Percentiles rank a stretch among this genome's conserved stretches.
These are phyloP conservation scores for Mormyrops attenuatus DNA, from an alignment of 2,797 vertebrate species.

Conservation along the genomic window DNA sequence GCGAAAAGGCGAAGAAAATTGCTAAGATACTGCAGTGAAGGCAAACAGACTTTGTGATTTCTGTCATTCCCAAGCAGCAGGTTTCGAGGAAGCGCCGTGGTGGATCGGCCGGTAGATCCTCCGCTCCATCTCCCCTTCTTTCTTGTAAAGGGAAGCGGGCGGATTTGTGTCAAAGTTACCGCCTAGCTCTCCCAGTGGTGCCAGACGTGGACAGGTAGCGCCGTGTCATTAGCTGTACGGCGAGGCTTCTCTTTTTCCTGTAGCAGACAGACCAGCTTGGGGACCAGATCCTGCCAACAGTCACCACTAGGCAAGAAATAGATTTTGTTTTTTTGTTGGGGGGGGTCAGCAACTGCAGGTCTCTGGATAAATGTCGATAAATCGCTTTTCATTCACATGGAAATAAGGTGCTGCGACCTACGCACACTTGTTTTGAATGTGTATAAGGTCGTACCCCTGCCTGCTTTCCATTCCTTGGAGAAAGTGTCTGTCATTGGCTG, in stretches of 20 bases:
- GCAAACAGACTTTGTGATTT: not conserved
- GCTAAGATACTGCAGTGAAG: not conserved
- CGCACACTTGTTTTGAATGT: not conserved
- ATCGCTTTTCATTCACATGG: constrained; percentile 1
- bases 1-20: not conserved
- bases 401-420: not conserved
- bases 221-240: not conserved
- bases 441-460: not conserved
- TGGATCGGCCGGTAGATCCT: not conserved
- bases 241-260: not conserved
- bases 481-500: not conserved
- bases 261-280: not conserved
- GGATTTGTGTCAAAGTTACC: constrained; percentile 2
- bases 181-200: not conserved
- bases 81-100: not conserved
- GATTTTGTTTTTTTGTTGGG: not conserved
- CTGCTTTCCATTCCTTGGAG: not conserved
- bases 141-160: not conserved
- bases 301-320: not conserved
- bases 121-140: not conserved
- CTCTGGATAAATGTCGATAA: constrained; percentile 12
- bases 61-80: not conserved
- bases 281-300: not conserved
- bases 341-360: not conserved
- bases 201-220: not conserved